Evolutionary conservation across 2,113 vertebrate species (phyloP).

Genomic region (Hyaena hyaena): DNA sequence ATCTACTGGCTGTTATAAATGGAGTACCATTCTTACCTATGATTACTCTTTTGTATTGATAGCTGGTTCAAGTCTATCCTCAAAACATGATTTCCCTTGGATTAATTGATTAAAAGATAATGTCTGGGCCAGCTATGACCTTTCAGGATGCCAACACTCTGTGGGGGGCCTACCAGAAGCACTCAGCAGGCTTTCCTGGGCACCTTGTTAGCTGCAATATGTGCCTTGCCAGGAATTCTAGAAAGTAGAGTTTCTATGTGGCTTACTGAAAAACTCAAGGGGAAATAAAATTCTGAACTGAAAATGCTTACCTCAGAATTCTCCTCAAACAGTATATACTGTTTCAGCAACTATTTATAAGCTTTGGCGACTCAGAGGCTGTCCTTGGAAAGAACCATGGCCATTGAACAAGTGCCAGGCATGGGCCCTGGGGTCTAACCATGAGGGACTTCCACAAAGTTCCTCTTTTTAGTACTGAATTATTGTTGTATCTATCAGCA

Average conservation of each 20-base stretch:
- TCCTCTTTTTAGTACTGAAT: neutral
- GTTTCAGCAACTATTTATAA: neutral
- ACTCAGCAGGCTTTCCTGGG: neutral
- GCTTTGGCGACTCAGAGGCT: neutral
- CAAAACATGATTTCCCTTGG: neutral
- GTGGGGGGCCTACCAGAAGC: neutral
- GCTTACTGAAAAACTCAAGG: neutral
- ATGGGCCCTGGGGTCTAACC: neutral
- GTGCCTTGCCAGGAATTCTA: neutral
- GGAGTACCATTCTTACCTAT: neutral
- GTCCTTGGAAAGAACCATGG: neutral
- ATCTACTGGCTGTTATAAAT: neutral
- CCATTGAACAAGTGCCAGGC: neutral
- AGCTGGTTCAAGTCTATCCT: neutral
- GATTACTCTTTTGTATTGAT: neutral
- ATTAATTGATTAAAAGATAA: neutral
- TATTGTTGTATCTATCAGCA: neutral
- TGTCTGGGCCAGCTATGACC: neutral
- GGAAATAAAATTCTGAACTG: conserved; percentile 3
- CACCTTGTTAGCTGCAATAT: neutral
- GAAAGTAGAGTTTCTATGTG: neutral
- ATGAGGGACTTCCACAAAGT: neutral
- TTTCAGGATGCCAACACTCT: neutral
- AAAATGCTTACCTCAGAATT: conserved; percentile 26
- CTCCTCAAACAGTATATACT: neutral